Conservation (phyloP, 2,797 vertebrate species). For the Gorsachius magnificus region DNA sequence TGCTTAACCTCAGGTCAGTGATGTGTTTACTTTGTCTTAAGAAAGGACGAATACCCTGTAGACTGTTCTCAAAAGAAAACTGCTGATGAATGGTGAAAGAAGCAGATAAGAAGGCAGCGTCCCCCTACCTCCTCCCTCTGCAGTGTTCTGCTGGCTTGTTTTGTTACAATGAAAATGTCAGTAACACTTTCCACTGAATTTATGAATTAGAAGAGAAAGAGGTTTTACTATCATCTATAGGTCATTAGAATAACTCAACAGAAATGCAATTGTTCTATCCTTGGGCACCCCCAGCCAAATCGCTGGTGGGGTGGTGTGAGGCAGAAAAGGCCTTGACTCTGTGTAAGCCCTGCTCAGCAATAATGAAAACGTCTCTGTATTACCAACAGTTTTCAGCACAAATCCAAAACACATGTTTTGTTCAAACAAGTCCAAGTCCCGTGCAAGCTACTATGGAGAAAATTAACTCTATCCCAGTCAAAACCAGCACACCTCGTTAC, state of each 20-base stretch:
- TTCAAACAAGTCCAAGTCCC: no score
- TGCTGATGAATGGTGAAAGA: not conserved
- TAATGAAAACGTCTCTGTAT: not conserved
- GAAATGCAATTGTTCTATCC: not conserved
- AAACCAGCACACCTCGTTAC: not conserved
- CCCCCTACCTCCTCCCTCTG: not conserved
- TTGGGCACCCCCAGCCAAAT: not conserved
- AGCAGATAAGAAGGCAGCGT: not conserved
- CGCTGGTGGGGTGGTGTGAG: not conserved
- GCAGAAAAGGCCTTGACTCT: not conserved
- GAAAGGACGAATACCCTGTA: not conserved
- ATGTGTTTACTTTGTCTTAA: not conserved
- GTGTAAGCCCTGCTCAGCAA: not conserved
- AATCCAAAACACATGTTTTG: not conserved
- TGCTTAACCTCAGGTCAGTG: not conserved
- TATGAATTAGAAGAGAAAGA: not conserved
- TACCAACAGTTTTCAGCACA: not conserved
- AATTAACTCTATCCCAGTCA: not conserved
- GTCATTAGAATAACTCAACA: not conserved
- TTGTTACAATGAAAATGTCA: not conserved
- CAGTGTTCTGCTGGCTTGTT: not conserved
- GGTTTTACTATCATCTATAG: not conserved
- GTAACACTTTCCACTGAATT: not conserved
- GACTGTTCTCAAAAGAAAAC: not conserved
- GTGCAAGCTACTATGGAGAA: not conserved